phyloP scores from a whole-genome alignment of 2,888 invertebrate genomes.

The Hylaea fasciaria region DNA sequence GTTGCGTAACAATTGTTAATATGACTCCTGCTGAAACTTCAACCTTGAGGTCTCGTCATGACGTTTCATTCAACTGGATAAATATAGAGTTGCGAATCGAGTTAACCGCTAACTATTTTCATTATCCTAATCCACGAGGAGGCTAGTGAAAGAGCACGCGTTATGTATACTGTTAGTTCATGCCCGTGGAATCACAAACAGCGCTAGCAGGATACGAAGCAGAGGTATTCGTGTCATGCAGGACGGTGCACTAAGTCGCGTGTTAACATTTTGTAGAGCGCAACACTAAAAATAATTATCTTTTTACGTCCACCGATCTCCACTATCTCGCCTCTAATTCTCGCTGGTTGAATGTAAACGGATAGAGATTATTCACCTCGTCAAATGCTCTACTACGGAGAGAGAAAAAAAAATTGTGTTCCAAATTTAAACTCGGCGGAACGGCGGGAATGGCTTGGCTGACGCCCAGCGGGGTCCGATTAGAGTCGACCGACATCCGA shows the following conservation, averaged over 20 bases:
- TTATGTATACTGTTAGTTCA: conserved; percentile 68
- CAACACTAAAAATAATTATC: conserved; percentile 15
- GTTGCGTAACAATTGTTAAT: conserved; percentile 10
- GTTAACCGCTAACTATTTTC: conserved; percentile 36
- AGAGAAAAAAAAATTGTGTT: conserved; percentile 75
- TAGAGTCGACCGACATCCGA: conserved; percentile 64
- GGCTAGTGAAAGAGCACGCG: conserved; percentile 56
- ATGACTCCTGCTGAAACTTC: conserved; percentile 9
- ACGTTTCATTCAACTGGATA: conserved; percentile 32
- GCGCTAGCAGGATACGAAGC: conserved; percentile 64
- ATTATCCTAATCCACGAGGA: conserved; percentile 43
- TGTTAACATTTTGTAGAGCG: conserved; percentile 48
- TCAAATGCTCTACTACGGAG: conserved; percentile 66
- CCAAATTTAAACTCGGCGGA: conserved; percentile 80
- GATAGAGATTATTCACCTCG: conserved; percentile 82
- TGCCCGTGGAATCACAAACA: conserved; percentile 67
- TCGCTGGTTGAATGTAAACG: conserved; percentile 46
- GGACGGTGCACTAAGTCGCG: conserved; percentile 49
- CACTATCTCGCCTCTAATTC: conserved; percentile 18
- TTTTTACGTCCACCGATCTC: conserved; percentile 17
- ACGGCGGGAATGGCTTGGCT: conserved; percentile 80
- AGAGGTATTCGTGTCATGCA: conserved; percentile 68
- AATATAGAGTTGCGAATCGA: conserved; percentile 32
- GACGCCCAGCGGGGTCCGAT: conserved; percentile 73
- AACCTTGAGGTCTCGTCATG: conserved; percentile 21